Conservation (phyloP, 2,888 invertebrate genomes). For the Anagyrus pseudococci region DNA sequence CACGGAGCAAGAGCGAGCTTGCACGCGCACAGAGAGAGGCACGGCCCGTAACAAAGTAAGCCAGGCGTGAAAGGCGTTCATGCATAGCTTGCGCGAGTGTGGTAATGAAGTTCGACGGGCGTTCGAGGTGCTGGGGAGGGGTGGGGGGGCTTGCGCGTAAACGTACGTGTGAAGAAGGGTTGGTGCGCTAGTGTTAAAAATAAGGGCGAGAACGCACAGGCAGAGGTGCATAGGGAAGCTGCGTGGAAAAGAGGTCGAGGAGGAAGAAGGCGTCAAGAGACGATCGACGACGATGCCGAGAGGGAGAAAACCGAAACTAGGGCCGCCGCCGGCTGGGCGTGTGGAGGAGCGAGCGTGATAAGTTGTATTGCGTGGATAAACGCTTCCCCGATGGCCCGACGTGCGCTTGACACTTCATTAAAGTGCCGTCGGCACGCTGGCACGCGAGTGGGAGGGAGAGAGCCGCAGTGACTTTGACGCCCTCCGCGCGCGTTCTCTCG, state of each 20-base stretch:
- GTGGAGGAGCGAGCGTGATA: conserved; percentile 24
- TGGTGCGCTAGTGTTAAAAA: too few relatives aligned
- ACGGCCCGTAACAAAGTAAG: too few relatives aligned
- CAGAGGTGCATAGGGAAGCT: neutral
- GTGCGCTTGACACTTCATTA: conserved; percentile 40
- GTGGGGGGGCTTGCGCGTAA: too few relatives aligned
- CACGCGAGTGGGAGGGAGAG: neutral
- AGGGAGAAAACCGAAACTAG: neutral
- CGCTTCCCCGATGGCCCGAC: conserved; percentile 26
- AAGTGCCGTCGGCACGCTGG: conserved; percentile 22
- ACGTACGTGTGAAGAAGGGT: too few relatives aligned
- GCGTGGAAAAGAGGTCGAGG: conserved; percentile 2
- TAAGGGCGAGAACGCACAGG: neutral
- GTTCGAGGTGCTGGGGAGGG: too few relatives aligned
- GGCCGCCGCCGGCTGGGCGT: neutral
- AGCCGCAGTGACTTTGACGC: conserved; percentile 24
- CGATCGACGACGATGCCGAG: neutral
- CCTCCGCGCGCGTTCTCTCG: too few relatives aligned
- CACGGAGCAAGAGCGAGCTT: too few relatives aligned
- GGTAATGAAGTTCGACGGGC: conserved; percentile 20
- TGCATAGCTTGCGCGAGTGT: too few relatives aligned
- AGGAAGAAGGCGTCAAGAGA: neutral
- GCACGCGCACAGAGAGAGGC: too few relatives aligned
- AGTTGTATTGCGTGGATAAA: conserved; percentile 39
- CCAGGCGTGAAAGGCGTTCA: too few relatives aligned